A percentile compares a stretch with the other conserved stretches of the same genome.
These are phyloP conservation scores for Palloptera scutellata DNA, from an alignment of 2,888 invertebrate genomes.

Conservation along the genomic window DNA sequence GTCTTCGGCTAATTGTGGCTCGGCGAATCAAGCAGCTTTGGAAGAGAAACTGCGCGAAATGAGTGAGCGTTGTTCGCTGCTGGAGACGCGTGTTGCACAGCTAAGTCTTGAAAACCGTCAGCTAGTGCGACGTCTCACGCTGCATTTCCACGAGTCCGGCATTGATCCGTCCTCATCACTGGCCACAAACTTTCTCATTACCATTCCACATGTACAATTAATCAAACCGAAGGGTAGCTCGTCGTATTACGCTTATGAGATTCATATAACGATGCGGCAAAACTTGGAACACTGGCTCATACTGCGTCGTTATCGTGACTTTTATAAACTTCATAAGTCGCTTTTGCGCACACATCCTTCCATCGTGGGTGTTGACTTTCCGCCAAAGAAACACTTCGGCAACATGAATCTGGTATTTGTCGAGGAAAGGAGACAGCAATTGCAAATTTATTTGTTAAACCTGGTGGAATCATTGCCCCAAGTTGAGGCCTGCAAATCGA, in stretches of 20 bases:
- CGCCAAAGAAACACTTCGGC: constrained; percentile 93
- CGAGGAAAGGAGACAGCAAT: constrained; percentile 82
- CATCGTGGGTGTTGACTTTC: constrained; percentile 86
- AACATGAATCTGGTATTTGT: constrained; percentile 89
- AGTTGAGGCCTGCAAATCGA: constrained; percentile 77
- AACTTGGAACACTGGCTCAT: constrained; percentile 90
- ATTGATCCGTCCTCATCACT: constrained; percentile 56
- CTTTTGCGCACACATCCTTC: constrained; percentile 81
- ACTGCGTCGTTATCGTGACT: constrained; percentile 93
- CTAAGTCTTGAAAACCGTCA: constrained; percentile 59
- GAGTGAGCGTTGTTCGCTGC: constrained; percentile 56
- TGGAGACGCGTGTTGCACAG: constrained; percentile 61
- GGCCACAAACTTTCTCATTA: constrained; percentile 58
- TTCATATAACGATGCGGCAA: constrained; percentile 61
- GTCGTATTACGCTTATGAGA: constrained; percentile 59
- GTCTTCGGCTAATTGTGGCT: constrained; percentile 48
- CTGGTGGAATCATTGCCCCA: constrained; percentile 82
- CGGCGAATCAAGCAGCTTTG: constrained; percentile 39
- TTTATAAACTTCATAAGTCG: constrained; percentile 83
- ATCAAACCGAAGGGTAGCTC: constrained; percentile 46
- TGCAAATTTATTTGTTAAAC: constrained; percentile 88
- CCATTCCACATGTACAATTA: constrained; percentile 60
- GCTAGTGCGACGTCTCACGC: constrained; percentile 55
- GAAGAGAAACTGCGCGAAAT: constrained; percentile 53
- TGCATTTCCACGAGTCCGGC: constrained; percentile 54